Evolutionary conservation across 35 echinoderm and acorn worm species (phyloP).

Genomic region (Diadema setosum): DNA sequence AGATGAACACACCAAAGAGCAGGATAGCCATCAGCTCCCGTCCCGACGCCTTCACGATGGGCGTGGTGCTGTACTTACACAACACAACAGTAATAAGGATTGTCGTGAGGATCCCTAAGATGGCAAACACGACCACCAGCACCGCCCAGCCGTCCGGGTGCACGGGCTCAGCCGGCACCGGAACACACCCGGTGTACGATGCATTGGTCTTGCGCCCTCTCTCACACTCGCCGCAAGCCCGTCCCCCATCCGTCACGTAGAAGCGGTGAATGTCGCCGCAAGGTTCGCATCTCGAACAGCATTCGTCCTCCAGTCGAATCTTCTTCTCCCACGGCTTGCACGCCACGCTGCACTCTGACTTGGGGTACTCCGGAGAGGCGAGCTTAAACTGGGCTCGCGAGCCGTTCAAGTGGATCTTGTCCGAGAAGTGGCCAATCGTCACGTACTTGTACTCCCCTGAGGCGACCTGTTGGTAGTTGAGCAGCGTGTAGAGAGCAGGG

Average conservation of each 20-base stretch:
- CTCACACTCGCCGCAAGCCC: constrained; percentile 30
- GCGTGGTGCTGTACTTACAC: constrained; percentile 29
- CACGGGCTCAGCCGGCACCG: constrained; percentile 24
- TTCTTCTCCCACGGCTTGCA: constrained; percentile 50
- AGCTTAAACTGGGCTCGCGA: constrained; percentile 10
- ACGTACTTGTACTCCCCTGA: constrained; percentile 47
- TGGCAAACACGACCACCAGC: constrained; percentile 48
- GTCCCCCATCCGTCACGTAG: constrained; percentile 24
- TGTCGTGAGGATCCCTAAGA: constrained; percentile 50
- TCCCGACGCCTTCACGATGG: constrained; percentile 86
- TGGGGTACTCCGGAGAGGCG: constrained; percentile 17
- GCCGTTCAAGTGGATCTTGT: constrained; percentile 32
- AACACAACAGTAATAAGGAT: constrained; percentile 55
- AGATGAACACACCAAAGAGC: constrained; percentile 69
- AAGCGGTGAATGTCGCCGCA: constrained; percentile 41
- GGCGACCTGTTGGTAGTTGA: constrained; percentile 65
- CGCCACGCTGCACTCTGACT: constrained; percentile 49
- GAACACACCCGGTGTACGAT: constrained; percentile 41
- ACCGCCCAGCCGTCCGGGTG: constrained; percentile 50
- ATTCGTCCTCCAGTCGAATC: constrained; percentile 52
- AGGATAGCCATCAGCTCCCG: constrained; percentile 69
- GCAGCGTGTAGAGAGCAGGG: constrained; percentile 62
- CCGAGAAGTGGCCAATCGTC: constrained; percentile 40
- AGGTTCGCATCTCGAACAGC: constrained; percentile 71
- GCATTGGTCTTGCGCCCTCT: constrained; percentile 27